phyloP scores from a whole-genome alignment of 2,113 vertebrate species.

The Edolisoma coerulescens region DNA sequence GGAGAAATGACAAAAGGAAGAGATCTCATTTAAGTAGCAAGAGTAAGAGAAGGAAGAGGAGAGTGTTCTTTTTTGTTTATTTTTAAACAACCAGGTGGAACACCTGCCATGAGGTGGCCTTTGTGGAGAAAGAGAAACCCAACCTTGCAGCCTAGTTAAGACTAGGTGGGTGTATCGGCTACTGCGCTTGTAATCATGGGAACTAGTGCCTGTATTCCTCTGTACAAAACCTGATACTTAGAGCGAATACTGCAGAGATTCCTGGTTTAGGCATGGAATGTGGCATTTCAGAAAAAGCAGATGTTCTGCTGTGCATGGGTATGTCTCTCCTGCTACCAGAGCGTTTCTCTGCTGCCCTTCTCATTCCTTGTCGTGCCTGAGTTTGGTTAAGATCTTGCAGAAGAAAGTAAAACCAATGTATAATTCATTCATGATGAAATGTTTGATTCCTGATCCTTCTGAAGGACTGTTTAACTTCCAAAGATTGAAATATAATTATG shows the following conservation, averaged over 20 bases:
- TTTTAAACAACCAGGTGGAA: background rate
- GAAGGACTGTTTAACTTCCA: background rate
- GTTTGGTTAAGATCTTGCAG: background rate
- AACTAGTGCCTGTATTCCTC: background rate
- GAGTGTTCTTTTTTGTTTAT: background rate
- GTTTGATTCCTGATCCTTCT: background rate
- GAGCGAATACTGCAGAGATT: background rate
- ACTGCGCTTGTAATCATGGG: background rate
- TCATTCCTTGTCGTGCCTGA: fast-evolving
- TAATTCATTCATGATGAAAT: background rate
- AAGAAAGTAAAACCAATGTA: background rate
- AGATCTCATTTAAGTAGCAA: background rate
- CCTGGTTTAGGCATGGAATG: background rate
- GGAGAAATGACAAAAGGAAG: background rate
- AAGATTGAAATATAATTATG: background rate
- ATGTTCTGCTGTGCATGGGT: background rate
- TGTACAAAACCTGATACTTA: background rate
- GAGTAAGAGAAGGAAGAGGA: background rate
- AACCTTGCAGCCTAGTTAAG: background rate
- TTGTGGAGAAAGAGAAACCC: background rate
- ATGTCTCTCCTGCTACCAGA: background rate
- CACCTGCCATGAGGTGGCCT: background rate
- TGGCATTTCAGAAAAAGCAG: background rate
- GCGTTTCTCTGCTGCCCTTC: background rate
- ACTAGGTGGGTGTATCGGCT: background rate